Evolutionary conservation across 2,888 invertebrate species (phyloP), one percentile per base, ranked within the genome.

Genomic region (Oxyteleia sp.): DNA sequence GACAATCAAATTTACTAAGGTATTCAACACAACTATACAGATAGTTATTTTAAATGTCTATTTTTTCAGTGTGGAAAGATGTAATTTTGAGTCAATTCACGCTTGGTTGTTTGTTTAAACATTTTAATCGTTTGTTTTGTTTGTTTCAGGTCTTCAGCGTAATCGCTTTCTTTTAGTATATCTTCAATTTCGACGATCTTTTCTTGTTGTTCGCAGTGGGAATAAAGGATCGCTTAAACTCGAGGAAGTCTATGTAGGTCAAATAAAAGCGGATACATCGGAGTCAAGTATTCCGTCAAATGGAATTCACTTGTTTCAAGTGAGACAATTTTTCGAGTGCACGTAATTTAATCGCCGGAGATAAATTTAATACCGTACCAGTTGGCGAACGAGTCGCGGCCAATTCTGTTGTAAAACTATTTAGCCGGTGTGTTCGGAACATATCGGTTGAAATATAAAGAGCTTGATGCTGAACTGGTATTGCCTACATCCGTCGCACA

Each of bases 361-460:
- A 55, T 71, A 20, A 80, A 80, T 72, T 72, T 66, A 72, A 80
- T 72, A 72, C 59, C 71, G 57, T 66, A 57, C 66, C 72, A 72
- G 66, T 79, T 59, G 79, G 71, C 5, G 69, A 78, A 55, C 53
- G 66, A 51, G 18, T 45, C 45, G 47, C 13, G 47, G 47, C 4
- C 18, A 49, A 38, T 29, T 10, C 64, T 11, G n/a, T 47, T 11
- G 55, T 53, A 71, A 55, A 71, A 71, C 57, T 59, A 71, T 79
- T 79, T 78, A 35, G 51, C 59, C 59, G 26, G 47, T 18, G 35
- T 11, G 74, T 64, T 55, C 74, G 38, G 55, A 23, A 20, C 51
- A 26, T 61, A 64, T 71, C 45, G 23, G 16, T 35, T 43, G 53
- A 78, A 76, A 47, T 75, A 47, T 41, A 59, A 38, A 45, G 38